phyloP scores from a whole-genome alignment of 2,797 vertebrate genomes.

The Anas georgica region DNA sequence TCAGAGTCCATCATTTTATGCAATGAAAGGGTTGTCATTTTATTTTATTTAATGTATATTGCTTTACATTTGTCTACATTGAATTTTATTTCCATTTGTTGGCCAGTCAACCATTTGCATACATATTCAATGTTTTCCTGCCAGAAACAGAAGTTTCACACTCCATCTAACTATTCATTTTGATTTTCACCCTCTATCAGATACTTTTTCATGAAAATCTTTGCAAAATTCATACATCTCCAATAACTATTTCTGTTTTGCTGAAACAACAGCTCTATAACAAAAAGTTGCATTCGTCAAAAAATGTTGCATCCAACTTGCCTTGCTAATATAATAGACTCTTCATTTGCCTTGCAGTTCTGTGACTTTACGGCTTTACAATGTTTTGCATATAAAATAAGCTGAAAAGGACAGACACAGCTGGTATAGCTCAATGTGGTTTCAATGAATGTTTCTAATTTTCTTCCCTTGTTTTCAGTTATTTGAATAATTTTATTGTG shows the following conservation, averaged over 20 bases:
- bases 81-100: not conserved
- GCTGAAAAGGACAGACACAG: conserved; percentile 28
- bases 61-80: not conserved
- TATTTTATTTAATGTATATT: not conserved
- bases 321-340: not conserved
- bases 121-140: not conserved
- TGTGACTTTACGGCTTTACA: not conserved
- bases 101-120: not conserved
- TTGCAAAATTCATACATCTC: not conserved
- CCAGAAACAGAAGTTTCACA: not conserved
- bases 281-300: not conserved
- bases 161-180: not conserved
- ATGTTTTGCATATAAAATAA: conserved; percentile 50
- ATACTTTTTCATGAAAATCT: not conserved
- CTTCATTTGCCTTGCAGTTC: conserved; percentile 43
- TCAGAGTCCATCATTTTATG: not conserved
- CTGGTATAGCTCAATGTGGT: conserved; percentile 2
- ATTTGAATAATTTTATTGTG: not conserved
- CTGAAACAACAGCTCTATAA: conserved; percentile 24
- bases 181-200: not conserved
- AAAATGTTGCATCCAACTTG: conserved; percentile 20
- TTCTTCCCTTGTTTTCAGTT: conserved; percentile 31
- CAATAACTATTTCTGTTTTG: conserved; percentile 10
- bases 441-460: conserved; percentile 39
- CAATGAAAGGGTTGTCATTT: not conserved